Evolutionary conservation across 1,140 invertebrate genomes (phyloP), one percentile per base, ranked within the genome.

Genomic region (Bombus waltoni): DNA sequence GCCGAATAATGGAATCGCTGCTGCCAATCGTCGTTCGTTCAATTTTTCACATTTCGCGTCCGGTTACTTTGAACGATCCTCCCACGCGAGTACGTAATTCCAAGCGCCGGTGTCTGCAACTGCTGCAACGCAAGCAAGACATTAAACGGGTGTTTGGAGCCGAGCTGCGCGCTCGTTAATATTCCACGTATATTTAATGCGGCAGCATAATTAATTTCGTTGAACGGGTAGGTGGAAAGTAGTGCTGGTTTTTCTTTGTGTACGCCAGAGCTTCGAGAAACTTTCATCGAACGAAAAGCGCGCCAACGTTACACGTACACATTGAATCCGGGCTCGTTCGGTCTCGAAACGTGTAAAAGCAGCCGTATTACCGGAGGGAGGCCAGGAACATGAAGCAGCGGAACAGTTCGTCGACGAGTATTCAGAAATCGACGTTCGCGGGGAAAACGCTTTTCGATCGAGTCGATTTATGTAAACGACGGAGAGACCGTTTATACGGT

Each of bases 401-500:
- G 18, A 53, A 53, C 47, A 53, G 47, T 53, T 53, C 83, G 77
- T 86, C 87, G 88, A 74, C 68, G 81, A 66, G 86, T 68, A 88
- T 90, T 90, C 79, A 87, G 71, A 65, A 79, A 87, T 65, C 72
- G 77, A 75, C 79, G 79, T 81, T 78, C 88, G 72, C 80, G 83
- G 83, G 83, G 85, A 89, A 89, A 91, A 22, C 47, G 47, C 47
- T 53, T 22, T 53, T 22, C 47, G 47, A 53, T 53, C 47, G 47
- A 53, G 47, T 53, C 47, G 47, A 18, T 53, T 53, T 53, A 53
- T 53, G 91, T 85, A 93, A 92, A 92, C 73, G 88, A 89, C 85
- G 81, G 44, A 59, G 71, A 70, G 89, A 88, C 89, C 25, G 89
- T 91, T 90, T 90, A 85, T 86, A 73, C 75, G 83, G 59, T 74